These are phyloP conservation scores for Drosophila bocqueti DNA, from an alignment of 1,140 invertebrate genomes.

Conservation along the genomic window DNA sequence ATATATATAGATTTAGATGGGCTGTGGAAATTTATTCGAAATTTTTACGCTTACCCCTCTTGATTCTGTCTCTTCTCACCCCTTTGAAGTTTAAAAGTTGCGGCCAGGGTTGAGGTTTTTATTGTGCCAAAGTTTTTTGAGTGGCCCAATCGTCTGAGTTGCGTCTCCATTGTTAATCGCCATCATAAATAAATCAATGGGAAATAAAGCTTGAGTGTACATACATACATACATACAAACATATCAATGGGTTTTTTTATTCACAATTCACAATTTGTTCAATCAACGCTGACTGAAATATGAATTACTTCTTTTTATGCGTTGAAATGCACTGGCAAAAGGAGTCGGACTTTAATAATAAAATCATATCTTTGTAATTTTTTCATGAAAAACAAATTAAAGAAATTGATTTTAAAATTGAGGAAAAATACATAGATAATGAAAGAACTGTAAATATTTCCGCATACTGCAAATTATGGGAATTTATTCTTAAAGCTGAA, in stretches of 20 bases:
- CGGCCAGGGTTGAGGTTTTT: slow-evolving; percentile 12
- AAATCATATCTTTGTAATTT: too few species aligned
- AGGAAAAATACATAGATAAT: neutral
- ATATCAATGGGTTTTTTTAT: slow-evolving; percentile 21
- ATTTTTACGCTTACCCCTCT: neutral
- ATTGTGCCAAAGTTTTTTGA: slow-evolving; percentile 55
- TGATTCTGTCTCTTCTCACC: slow-evolving; percentile 29
- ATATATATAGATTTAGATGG: neutral
- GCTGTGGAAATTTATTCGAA: slow-evolving; percentile 10
- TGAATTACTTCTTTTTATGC: slow-evolving; percentile 63
- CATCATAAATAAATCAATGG: slow-evolving; percentile 72
- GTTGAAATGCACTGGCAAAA: slow-evolving; percentile 8
- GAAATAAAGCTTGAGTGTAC: slow-evolving; percentile 21
- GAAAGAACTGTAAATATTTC: neutral
- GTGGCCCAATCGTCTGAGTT: slow-evolving; percentile 33
- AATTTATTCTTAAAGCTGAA: neutral
- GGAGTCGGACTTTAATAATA: neutral
- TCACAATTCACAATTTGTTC: slow-evolving; percentile 59
- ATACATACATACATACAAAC: slow-evolving; percentile 13
- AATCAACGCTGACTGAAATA: slow-evolving; percentile 56
- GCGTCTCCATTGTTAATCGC: slow-evolving; percentile 65
- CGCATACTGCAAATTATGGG: too few species aligned
- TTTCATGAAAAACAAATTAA: neutral
- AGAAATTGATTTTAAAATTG: neutral
- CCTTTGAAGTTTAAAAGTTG: slow-evolving; percentile 39